Evolutionary conservation across 2,113 vertebrate genomes (phyloP).

Genomic region (Ceuthmochares aereus): DNA sequence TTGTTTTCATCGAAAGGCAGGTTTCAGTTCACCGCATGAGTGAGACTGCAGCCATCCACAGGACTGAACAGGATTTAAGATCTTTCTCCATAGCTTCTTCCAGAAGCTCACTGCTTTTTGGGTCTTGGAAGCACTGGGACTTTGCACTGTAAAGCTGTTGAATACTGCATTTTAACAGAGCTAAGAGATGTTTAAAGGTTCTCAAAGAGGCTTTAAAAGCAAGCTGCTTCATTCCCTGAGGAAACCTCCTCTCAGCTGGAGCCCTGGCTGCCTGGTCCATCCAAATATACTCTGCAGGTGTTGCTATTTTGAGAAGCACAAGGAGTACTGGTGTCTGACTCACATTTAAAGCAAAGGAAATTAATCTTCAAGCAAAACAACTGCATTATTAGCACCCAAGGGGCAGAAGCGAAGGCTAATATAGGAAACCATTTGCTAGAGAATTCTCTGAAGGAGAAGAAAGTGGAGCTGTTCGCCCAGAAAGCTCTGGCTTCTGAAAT

Average conservation of each 20-base stretch:
- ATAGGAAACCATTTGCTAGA: slow-evolving; percentile 46
- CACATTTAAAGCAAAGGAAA: slow-evolving; percentile 64
- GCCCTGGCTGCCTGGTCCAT: neutral
- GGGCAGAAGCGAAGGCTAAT: slow-evolving; percentile 44
- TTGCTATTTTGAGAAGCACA: slow-evolving; percentile 55
- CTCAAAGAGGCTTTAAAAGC: slow-evolving; percentile 18
- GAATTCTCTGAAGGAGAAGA: slow-evolving; percentile 33
- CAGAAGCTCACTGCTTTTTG: neutral
- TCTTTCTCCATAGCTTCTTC: slow-evolving; percentile 22
- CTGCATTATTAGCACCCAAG: slow-evolving; percentile 37
- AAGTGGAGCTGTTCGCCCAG: slow-evolving; percentile 5
- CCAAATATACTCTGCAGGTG: slow-evolving; percentile 20
- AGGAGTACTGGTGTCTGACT: slow-evolving; percentile 34
- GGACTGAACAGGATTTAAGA: neutral
- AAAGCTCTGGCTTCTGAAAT: slow-evolving; percentile 35
- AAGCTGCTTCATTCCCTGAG: slow-evolving; percentile 22
- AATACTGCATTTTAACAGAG: slow-evolving; percentile 37
- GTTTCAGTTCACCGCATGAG: neutral
- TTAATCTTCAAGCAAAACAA: slow-evolving; percentile 55
- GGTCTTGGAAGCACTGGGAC: neutral
- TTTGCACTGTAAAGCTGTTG: neutral
- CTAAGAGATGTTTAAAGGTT: slow-evolving; percentile 11
- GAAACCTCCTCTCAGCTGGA: slow-evolving; percentile 25
- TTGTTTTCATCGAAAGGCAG: neutral
- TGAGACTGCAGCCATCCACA: neutral